phyloP scores from a whole-genome alignment of 2,888 invertebrate genomes.

The Timema cristinae region DNA sequence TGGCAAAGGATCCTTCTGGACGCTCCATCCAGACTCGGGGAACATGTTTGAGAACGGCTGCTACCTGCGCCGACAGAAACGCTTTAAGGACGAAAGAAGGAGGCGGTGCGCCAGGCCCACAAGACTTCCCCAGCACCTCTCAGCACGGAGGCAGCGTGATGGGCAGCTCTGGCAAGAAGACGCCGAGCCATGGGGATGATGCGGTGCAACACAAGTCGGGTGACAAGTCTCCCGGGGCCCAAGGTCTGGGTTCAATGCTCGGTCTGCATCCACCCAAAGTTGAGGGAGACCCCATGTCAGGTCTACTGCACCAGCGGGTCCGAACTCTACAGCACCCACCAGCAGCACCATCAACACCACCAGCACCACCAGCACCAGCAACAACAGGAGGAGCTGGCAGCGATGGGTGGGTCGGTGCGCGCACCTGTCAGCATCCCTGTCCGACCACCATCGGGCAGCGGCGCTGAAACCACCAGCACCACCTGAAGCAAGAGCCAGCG shows the following conservation, averaged over 20 bases:
- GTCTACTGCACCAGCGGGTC: constrained; percentile 59
- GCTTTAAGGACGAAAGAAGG: constrained; percentile 98
- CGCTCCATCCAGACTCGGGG: constrained; percentile 95
- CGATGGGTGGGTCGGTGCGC: constrained; percentile 59
- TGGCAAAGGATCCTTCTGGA: constrained; percentile 99
- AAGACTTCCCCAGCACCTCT: constrained; percentile 56
- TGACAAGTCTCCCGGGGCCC: constrained; percentile 43
- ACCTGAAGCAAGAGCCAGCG: constrained; percentile 70
- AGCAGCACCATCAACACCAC: constrained; percentile 45
- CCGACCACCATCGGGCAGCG: constrained; percentile 46
- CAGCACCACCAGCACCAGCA: constrained; percentile 52
- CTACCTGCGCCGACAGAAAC: constrained; percentile 91
- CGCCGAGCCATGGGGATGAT: constrained; percentile 49
- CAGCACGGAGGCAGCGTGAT: constrained; percentile 48
- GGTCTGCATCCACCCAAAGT: constrained; percentile 50
- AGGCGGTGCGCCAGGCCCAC: constrained; percentile 71
- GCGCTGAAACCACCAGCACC: constrained; percentile 44
- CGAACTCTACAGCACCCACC: constrained; percentile 31
- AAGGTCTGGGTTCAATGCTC: constrained; percentile 39
- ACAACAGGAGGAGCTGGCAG: constrained; percentile 57
- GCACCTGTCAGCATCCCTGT: constrained; percentile 46
- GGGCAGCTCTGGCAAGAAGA: constrained; percentile 43
- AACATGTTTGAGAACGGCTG: constrained; percentile 99
- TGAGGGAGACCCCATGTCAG: constrained; percentile 57
- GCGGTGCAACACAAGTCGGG: constrained; percentile 40